phyloP scores from a whole-genome alignment of 2,888 invertebrate species.

The Ceramica pisi region DNA sequence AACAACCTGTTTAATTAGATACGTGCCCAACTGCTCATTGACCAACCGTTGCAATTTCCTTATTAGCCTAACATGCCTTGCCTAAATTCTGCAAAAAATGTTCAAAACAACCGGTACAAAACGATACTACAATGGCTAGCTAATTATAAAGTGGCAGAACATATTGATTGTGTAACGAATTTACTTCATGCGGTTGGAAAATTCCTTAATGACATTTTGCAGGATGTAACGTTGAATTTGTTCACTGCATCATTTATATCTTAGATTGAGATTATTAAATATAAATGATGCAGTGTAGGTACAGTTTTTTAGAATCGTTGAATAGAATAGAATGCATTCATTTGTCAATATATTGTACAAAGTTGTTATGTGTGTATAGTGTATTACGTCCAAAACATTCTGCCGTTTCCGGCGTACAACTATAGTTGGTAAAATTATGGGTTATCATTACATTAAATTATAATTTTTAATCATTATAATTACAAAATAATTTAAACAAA shows the following conservation, averaged over 20 bases:
- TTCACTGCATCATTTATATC: slow-evolving; percentile 5
- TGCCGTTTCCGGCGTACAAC: too few species aligned
- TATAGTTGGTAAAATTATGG: too few species aligned
- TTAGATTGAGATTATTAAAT: too few species aligned
- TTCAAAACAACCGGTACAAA: slow-evolving; percentile 9
- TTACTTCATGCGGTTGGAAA: slow-evolving; percentile 21
- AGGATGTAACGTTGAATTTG: slow-evolving; percentile 1
- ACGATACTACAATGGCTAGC: slow-evolving; percentile 3
- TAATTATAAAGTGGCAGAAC: slow-evolving; percentile 29
- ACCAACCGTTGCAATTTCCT: slow-evolving; percentile 55
- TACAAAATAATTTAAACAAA: too few species aligned
- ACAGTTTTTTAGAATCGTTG: not conserved
- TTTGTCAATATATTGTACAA: too few species aligned
- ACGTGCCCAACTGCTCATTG: slow-evolving; percentile 51
- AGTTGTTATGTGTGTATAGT: too few species aligned
- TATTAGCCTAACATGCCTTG: slow-evolving; percentile 46
- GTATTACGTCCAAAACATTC: too few species aligned
- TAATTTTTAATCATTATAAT: too few species aligned
- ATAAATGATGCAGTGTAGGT: too few species aligned
- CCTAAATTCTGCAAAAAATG: slow-evolving; percentile 43
- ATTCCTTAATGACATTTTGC: slow-evolving; percentile 18
- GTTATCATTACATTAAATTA: too few species aligned
- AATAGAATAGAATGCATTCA: too few species aligned
- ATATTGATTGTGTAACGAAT: slow-evolving; percentile 31
- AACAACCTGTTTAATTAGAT: slow-evolving; percentile 52